Percentiles rank a stretch among this genome's conserved stretches.
Conservation (phyloP, 2,888 invertebrate species). For the Perizoma flavofasciatum region DNA sequence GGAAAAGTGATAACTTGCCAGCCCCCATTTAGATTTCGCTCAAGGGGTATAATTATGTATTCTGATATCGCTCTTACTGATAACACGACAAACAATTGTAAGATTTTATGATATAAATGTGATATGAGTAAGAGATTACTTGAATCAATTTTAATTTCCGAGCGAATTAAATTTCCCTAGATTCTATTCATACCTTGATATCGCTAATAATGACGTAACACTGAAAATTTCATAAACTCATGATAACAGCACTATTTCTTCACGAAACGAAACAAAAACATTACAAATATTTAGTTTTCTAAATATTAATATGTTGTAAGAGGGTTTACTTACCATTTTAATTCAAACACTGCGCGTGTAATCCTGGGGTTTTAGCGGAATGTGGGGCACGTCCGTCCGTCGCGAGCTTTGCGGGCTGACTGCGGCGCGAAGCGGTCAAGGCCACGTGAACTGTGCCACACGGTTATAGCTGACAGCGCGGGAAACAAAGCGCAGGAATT, state of each 20-base stretch:
- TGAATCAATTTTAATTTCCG: conserved; percentile 6
- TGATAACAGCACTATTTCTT: conserved; percentile 4
- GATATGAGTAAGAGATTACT: too few relatives aligned
- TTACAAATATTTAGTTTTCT: not conserved
- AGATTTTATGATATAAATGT: too few relatives aligned
- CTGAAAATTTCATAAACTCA: conserved; percentile 27
- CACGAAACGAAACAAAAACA: not conserved
- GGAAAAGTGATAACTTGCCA: too few relatives aligned
- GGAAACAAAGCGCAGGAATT: conserved; percentile 52
- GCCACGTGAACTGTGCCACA: conserved; percentile 75
- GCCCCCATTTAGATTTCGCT: too few relatives aligned
- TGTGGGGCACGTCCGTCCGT: conserved; percentile 44
- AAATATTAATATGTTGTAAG: not conserved
- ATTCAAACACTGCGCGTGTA: conserved; percentile 54
- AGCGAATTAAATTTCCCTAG: conserved; percentile 13
- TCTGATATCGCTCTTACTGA: too few relatives aligned
- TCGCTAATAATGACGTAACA: conserved; percentile 35
- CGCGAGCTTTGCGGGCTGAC: conserved; percentile 66
- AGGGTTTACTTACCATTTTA: conserved; percentile 67
- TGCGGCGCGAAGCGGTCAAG: conserved; percentile 75
- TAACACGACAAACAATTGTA: too few relatives aligned
- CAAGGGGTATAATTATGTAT: too few relatives aligned
- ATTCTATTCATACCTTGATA: conserved; percentile 34
- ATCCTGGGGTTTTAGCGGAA: conserved; percentile 35
- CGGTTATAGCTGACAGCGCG: conserved; percentile 65